Evolutionary conservation across 2,888 invertebrate species (phyloP).

Genomic region (Yponomeuta malinellus): DNA sequence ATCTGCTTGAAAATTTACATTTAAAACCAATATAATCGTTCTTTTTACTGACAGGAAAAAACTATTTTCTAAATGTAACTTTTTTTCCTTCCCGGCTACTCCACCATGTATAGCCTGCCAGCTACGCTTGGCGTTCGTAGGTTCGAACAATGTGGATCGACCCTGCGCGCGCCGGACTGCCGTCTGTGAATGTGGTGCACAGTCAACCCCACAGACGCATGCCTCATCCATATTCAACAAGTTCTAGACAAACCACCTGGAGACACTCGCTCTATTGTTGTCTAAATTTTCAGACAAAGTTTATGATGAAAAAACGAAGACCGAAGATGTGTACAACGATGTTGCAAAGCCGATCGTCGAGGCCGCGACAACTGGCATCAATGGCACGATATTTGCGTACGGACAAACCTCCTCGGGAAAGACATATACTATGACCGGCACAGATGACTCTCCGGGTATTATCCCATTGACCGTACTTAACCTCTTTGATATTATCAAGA

Average conservation of each 20-base stretch:
- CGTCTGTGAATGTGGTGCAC: too few relatives aligned
- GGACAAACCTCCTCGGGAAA: slow-evolving; percentile 95
- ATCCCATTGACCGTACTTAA: slow-evolving; percentile 82
- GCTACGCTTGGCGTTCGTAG: too few relatives aligned
- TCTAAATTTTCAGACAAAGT: slow-evolving; percentile 78
- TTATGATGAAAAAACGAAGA: slow-evolving; percentile 77
- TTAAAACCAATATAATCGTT: too few relatives aligned
- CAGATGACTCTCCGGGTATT: slow-evolving; percentile 80
- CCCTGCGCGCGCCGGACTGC: too few relatives aligned
- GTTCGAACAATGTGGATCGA: too few relatives aligned
- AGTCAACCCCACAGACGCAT: neutral
- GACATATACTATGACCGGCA: slow-evolving; percentile 90
- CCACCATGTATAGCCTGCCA: too few relatives aligned
- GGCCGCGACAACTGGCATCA: slow-evolving; percentile 83
- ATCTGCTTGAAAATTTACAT: too few relatives aligned
- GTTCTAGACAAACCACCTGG: neutral
- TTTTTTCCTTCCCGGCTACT: too few relatives aligned
- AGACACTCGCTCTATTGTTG: neutral
- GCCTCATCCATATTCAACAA: neutral
- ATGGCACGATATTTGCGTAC: slow-evolving; percentile 93
- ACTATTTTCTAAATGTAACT: too few relatives aligned
- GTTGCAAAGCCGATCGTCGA: slow-evolving; percentile 83
- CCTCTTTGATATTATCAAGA: slow-evolving; percentile 80
- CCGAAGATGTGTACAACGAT: slow-evolving; percentile 78
- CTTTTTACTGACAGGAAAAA: too few relatives aligned